These are phyloP conservation scores for Halyomorpha halys DNA, from an alignment of 1,140 invertebrate genomes.

Conservation along the genomic window DNA sequence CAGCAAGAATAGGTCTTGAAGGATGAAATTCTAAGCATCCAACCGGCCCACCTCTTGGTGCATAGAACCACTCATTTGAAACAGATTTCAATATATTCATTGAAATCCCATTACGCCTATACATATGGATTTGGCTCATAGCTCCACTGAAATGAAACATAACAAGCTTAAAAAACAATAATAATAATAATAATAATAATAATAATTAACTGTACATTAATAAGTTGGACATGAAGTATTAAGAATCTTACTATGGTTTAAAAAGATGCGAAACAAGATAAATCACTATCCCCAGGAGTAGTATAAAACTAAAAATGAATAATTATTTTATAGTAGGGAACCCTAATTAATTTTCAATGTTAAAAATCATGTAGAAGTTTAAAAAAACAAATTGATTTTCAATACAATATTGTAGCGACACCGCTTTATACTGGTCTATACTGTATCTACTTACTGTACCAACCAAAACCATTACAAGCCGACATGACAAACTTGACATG, in stretches of 20 bases:
- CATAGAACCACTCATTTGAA: conserved; percentile 85
- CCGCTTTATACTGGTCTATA: no score
- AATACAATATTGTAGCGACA: no score
- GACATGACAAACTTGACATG: no score
- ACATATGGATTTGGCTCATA: conserved; percentile 69
- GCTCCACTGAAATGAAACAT: conserved; percentile 63
- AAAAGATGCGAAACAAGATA: neutral
- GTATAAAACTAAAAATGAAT: no score
- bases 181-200: neutral
- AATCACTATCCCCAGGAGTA: no score
- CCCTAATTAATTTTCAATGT: no score
- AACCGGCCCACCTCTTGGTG: conserved; percentile 70
- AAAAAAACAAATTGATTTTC: no score
- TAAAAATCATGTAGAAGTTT: no score
- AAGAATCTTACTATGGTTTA: neutral
- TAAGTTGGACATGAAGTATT: neutral
- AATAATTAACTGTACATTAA: neutral
- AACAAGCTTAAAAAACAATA: no score
- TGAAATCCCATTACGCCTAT: conserved; percentile 54
- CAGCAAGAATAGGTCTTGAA: conserved; percentile 60
- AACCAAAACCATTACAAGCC: no score
- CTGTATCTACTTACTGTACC: no score
- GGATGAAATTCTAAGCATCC: conserved; percentile 81
- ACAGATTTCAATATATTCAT: conserved; percentile 64
- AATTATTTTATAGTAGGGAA: no score